A percentile compares a stretch with the other conserved stretches of the same genome.
Conservation (phyloP, 2,888 invertebrate species). For the Acleris emargana region DNA sequence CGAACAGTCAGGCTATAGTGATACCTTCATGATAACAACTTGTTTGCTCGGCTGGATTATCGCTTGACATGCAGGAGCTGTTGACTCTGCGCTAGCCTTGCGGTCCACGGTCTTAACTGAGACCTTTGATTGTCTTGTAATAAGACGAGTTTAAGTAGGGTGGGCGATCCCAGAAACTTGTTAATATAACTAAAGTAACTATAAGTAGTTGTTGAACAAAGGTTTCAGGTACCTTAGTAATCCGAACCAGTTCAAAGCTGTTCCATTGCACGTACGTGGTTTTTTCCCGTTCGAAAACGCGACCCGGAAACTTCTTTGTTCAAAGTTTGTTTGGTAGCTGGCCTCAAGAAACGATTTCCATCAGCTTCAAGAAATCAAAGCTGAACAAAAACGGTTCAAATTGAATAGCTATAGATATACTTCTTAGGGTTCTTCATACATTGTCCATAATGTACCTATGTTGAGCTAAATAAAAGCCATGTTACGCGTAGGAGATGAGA, state of each 20-base stretch:
- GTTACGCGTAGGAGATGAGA: constrained; percentile 12
- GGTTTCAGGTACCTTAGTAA: neutral
- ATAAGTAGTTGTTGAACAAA: too few species aligned
- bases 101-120: constrained; percentile 2
- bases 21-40: constrained; percentile 24
- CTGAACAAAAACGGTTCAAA: neutral
- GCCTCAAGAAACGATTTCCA: neutral
- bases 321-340: neutral
- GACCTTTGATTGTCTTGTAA: constrained; percentile 3
- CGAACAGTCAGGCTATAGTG: constrained; percentile 12
- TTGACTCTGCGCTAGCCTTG: constrained; percentile 20
- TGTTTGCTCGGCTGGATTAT: constrained; percentile 27
- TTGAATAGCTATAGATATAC: neutral
- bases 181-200: neutral
- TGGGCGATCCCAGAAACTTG: neutral
- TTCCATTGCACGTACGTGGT: neutral
- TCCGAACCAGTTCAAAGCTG: neutral
- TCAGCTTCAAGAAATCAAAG: neutral
- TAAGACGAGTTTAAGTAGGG: neutral
- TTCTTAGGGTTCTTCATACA: constrained; percentile 5
- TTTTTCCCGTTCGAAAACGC: neutral
- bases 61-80: constrained; percentile 20
- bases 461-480: neutral
- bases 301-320: neutral
- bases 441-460: neutral